A percentile compares a stretch with the other conserved stretches of the same genome.
Conservation (phyloP, 2,797 vertebrate genomes). For the Setipinna tenuifilis region DNA sequence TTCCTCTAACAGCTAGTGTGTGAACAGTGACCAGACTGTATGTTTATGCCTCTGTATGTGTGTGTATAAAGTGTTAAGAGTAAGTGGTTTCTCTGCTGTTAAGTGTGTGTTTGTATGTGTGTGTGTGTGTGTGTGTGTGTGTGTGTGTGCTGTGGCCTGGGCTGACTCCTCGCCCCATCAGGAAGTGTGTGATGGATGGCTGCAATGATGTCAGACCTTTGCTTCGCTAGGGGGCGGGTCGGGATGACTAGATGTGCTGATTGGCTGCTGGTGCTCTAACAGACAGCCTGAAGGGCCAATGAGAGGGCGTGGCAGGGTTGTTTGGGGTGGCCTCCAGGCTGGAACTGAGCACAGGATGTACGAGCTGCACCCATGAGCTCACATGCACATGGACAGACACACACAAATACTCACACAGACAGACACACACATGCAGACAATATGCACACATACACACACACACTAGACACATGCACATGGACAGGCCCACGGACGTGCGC, state of each 20-base stretch:
- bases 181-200: neutral
- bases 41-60: no score
- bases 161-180: neutral
- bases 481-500: no score
- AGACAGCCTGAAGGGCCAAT: neutral
- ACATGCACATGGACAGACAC: slow-evolving; percentile 14
- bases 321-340: neutral
- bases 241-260: neutral
- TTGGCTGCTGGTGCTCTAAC: neutral
- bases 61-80: no score
- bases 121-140: slow-evolving; percentile 13
- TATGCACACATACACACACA: neutral
- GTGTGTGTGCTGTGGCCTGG: neutral
- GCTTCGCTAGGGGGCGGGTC: neutral
- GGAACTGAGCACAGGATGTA: neutral
- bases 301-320: neutral
- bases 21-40: no score
- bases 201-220: neutral
- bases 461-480: neutral
- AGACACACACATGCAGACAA: neutral
- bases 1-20: no score
- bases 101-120: slow-evolving; percentile 23
- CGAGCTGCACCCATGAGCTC: neutral
- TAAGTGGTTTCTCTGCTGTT: no score
- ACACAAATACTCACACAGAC: slow-evolving; percentile 45